phyloP scores from a whole-genome alignment of 2,113 vertebrate genomes.

The Spizaetus ornatus region DNA sequence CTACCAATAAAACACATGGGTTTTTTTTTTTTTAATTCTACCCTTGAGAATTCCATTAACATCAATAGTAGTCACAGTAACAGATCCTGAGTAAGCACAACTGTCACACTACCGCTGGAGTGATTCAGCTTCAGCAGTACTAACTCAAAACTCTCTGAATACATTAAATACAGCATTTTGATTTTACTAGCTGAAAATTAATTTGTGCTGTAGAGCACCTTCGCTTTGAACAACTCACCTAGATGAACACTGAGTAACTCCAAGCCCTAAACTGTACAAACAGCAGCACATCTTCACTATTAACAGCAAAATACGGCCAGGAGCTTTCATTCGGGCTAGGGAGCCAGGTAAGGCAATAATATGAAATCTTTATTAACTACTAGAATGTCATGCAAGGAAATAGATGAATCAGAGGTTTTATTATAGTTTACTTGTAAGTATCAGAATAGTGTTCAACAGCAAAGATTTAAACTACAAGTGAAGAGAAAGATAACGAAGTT shows the following conservation, averaged over 20 bases:
- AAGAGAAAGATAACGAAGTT: neutral
- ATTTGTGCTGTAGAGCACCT: neutral
- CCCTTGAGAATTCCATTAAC: neutral
- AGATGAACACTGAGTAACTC: neutral
- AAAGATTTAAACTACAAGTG: neutral
- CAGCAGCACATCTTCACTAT: neutral
- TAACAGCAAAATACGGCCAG: neutral
- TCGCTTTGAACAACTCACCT: neutral
- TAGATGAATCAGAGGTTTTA: neutral
- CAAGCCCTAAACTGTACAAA: neutral
- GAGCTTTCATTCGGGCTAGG: neutral
- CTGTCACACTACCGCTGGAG: neutral
- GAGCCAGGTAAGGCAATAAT: neutral
- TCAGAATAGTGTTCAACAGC: neutral
- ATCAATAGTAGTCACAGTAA: neutral
- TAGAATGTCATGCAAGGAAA: neutral
- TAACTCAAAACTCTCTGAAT: neutral
- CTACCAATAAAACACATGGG: neutral
- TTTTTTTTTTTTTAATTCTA: neutral
- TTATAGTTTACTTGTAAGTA: neutral
- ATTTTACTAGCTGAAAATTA: neutral
- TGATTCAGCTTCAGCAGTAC: neutral
- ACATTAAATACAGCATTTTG: neutral
- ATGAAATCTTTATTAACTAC: neutral
- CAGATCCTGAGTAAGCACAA: neutral